These are phyloP conservation scores for Neodon shergylaensis DNA, from an alignment of 2,113 vertebrate species.

Conservation along the genomic window DNA sequence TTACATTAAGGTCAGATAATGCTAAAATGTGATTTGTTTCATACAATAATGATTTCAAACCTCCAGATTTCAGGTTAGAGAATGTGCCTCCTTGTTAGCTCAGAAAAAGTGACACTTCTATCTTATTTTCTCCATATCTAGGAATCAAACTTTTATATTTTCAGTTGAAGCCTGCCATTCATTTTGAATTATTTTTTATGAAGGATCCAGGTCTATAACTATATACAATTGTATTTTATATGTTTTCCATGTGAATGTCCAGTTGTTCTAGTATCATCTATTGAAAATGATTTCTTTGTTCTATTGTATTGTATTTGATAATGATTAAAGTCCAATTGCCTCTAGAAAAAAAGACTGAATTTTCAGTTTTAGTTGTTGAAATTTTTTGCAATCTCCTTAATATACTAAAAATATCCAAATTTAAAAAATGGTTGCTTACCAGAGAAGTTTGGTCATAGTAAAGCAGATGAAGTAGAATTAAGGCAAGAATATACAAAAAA, in stretches of 20 bases:
- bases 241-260: background rate
- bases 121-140: background rate
- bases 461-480: background rate
- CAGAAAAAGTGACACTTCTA: background rate
- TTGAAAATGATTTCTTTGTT: background rate
- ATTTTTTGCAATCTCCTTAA: background rate
- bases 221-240: background rate
- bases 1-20: background rate
- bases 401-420: constrained; percentile 22
- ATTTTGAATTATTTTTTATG: background rate
- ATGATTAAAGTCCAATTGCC: background rate
- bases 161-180: background rate
- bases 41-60: background rate
- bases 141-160: background rate
- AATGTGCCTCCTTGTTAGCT: background rate
- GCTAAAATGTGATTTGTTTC: background rate
- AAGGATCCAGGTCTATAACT: background rate
- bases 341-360: background rate
- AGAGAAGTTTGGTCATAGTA: background rate
- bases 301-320: background rate
- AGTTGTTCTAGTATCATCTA: background rate
- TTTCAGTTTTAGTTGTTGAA: too few species aligned
- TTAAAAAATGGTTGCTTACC: background rate
- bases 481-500: background rate
- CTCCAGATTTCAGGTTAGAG: background rate